Base-by-base conservation (phyloP, 2,113 vertebrate species). In the Ailurus styani region DNA sequence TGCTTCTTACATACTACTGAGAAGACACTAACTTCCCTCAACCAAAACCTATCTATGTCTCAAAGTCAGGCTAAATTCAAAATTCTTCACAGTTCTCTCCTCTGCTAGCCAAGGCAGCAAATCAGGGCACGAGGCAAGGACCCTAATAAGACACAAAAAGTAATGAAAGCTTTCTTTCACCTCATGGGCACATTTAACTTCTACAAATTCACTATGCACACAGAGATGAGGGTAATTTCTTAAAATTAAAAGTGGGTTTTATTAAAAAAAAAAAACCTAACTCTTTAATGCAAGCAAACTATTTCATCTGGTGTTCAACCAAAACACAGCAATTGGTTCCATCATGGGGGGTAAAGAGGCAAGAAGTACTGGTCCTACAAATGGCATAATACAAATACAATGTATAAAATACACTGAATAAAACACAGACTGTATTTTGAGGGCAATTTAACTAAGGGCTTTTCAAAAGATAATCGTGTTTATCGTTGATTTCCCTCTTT, bases 31-130 rank as follows among this genome's bases (percentile, higher is more conserved):
- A 18, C 60, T 68, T 40, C 72, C 55, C 21, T 75, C 75, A 92
- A 34, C 31, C 40, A 95, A 93, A 91, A 88, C n/a, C 15, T 79
- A 37, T 52, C 75, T 81, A 92, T 21, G 50, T 97, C 95, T 79
- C 84, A 97, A 95, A 77, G 20, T 47, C 47, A 87, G 31, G 14
- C 37, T 20, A 64, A 72, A n/a, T 95, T 89, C 82, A 89, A 50
- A 79, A 73, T 75, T 86, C 68, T 90, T 77, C 45, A 81, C 15
- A 88, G 85, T 84, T 84, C 70, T 64, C 50, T 96, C 85, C 81
- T 42, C 40, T 78, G 84, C 14, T 52, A 86, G 45, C 29, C 64
- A 82, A 90, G 6, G 84, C 68, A 82, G 81, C 93, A 95, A 96
- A 87, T 66, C 90, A 94, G 27, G 34, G 50, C 23, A 79, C 27